Conservation (phyloP, 1,140 invertebrate species). For the Brachionus paranguensis region DNA sequence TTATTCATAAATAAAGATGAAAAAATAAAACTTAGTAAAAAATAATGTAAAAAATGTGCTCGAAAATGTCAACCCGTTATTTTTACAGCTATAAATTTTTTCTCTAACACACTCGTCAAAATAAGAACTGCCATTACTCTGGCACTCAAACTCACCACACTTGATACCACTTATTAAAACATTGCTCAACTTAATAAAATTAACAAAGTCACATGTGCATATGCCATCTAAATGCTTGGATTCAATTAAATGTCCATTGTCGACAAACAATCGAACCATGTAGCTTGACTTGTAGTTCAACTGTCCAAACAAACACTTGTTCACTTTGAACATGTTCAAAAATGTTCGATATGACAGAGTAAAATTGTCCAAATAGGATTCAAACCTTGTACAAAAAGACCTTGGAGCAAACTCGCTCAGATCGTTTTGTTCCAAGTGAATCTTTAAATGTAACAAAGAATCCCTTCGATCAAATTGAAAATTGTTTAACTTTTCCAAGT, state of each 20-base stretch:
- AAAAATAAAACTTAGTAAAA: not conserved
- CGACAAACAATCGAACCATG: not conserved
- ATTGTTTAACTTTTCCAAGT: not conserved
- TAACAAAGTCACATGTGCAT: not conserved
- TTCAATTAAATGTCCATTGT: not conserved
- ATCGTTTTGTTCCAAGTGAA: constrained; percentile 9
- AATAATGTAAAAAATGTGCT: not conserved
- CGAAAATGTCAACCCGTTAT: not conserved
- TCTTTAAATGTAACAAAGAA: not conserved
- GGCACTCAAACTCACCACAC: not conserved
- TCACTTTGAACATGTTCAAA: not conserved
- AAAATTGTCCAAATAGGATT: not conserved
- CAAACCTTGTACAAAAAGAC: not conserved
- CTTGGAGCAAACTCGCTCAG: not conserved
- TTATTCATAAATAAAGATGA: not conserved
- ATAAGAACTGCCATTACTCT: not conserved
- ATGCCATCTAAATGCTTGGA: not conserved
- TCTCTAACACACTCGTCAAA: not conserved
- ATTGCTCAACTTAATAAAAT: not conserved
- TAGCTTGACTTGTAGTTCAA: not conserved
- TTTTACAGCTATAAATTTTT: not conserved
- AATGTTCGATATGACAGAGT: not conserved
- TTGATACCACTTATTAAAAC: not conserved
- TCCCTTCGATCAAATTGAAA: not conserved
- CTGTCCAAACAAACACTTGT: not conserved